Conservation (phyloP, 2,797 vertebrate genomes). For the Diceros bicornis region DNA sequence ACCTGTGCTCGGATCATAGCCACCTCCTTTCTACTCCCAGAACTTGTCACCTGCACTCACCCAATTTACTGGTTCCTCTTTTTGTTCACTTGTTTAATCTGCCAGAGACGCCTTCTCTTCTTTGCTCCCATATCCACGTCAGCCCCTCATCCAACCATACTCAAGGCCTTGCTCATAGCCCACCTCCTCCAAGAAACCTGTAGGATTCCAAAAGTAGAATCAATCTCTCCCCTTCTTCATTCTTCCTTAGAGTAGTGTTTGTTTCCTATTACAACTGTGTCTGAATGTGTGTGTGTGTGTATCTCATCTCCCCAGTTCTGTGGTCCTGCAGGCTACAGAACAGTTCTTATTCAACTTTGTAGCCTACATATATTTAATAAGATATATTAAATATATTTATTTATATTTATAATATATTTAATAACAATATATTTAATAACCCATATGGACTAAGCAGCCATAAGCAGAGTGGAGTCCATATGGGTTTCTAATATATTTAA, state of each 20-base stretch:
- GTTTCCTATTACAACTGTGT: background rate
- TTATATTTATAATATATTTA: no score
- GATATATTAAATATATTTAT: no score
- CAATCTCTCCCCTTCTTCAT: background rate
- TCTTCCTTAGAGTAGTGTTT: background rate
- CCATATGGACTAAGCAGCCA: no score
- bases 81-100: background rate
- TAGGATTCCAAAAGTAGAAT: background rate
- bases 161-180: background rate
- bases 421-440: no score
- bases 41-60: background rate
- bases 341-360: background rate
- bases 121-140: background rate
- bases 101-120: background rate
- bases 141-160: background rate
- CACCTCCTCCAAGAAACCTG: background rate
- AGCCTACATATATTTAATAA: background rate
- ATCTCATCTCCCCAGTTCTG: background rate
- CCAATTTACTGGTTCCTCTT: background rate
- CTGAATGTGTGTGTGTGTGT: background rate
- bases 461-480: no score
- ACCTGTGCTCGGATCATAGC: background rate
- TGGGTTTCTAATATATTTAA: no score
- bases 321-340: background rate
- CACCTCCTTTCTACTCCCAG: background rate